Conservation (phyloP, 1,140 invertebrate species). For the Palaemon carinicauda region DNA sequence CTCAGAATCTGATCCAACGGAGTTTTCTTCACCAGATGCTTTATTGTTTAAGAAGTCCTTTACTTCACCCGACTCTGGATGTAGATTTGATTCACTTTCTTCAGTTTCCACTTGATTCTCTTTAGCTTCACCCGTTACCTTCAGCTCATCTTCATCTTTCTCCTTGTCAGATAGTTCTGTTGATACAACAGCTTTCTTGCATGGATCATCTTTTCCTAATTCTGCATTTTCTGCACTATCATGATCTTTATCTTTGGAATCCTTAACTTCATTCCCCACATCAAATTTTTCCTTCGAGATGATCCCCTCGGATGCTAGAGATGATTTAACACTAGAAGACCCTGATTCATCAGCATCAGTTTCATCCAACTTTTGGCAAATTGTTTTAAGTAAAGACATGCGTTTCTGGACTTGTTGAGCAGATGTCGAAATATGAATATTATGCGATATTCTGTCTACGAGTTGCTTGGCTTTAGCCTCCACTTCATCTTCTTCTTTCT, state of each 20-base stretch:
- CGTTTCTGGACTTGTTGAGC: slow-evolving; percentile 34
- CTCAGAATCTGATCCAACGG: slow-evolving; percentile 33
- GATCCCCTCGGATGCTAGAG: too few relatives aligned
- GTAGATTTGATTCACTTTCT: too few relatives aligned
- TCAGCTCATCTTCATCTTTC: not conserved
- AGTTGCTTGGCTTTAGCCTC: slow-evolving; percentile 41
- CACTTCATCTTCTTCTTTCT: slow-evolving; percentile 25
- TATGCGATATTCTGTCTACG: slow-evolving; percentile 42
- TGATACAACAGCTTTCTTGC: not conserved
- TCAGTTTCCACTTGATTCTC: not conserved
- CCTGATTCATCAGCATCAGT: too few relatives aligned
- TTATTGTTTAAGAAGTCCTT: not conserved
- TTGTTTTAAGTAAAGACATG: slow-evolving; percentile 44
- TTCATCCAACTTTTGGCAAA: slow-evolving; percentile 51
- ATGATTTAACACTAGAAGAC: too few relatives aligned
- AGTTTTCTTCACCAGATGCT: not conserved
- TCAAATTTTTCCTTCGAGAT: too few relatives aligned
- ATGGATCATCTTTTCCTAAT: not conserved
- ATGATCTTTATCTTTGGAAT: not conserved
- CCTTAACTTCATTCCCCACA: too few relatives aligned
- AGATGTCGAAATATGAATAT: slow-evolving; percentile 43
- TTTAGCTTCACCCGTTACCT: not conserved
- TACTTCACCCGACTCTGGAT: too few relatives aligned
- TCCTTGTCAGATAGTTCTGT: not conserved
- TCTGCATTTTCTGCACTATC: slow-evolving; percentile 3